Percentiles rank a stretch among this genome's conserved stretches.
These are phyloP conservation scores for Aplochiton taeniatus DNA, from an alignment of 2,797 vertebrate species.

Conservation along the genomic window DNA sequence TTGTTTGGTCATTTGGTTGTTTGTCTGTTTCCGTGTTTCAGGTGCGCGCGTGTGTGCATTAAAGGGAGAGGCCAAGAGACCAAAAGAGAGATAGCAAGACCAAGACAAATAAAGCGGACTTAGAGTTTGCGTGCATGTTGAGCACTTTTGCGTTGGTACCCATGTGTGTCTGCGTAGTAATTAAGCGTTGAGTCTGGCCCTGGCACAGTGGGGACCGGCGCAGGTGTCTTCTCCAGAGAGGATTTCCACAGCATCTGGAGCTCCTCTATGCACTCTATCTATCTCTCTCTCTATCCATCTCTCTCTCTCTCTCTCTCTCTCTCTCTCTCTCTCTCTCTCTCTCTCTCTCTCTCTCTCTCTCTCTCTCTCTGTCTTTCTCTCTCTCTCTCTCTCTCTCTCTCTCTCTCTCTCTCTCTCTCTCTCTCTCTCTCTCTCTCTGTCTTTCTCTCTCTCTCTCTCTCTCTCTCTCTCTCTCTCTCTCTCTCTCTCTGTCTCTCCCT, in stretches of 20 bases:
- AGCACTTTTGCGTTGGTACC: constrained; percentile 6
- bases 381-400: constrained; percentile 16
- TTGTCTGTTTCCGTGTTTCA: constrained; percentile 8
- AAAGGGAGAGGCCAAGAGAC: no score
- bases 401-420: constrained; percentile 17
- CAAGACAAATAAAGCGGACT: no score
- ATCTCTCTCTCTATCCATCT: constrained; percentile 26
- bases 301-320: constrained; percentile 12
- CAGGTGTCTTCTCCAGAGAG: constrained; percentile 16
- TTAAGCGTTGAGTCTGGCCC: constrained; percentile 30
- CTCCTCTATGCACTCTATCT: constrained; percentile 4
- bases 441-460: background rate
- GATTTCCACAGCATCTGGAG: constrained; percentile 40
- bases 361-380: constrained; percentile 4
- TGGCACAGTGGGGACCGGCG: constrained; percentile 22
- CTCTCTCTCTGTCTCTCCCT: background rate
- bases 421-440: background rate
- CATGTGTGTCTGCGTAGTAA: constrained; percentile 22
- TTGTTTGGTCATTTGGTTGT: background rate
- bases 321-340: constrained; percentile 17
- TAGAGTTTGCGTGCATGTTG: background rate
- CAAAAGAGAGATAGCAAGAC: no score
- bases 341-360: constrained; percentile 31
- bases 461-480: background rate
- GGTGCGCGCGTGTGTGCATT: background rate